These are phyloP conservation scores for Drosophila testacea DNA, from an alignment of 2,888 invertebrate species.

Conservation along the genomic window DNA sequence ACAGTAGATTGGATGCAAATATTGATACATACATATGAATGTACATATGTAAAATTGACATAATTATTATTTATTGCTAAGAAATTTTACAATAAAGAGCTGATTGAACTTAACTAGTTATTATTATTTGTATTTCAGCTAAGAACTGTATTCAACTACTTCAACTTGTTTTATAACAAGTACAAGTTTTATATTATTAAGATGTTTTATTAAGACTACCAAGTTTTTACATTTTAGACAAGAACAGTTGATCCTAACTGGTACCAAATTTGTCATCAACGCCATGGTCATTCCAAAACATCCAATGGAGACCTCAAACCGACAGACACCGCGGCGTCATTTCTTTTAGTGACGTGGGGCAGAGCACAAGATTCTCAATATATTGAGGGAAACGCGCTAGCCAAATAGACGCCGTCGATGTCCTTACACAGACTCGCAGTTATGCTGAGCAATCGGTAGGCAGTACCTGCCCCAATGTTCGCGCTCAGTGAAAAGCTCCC, in stretches of 20 bases:
- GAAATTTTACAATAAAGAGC: no score
- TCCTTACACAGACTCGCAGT: slow-evolving; percentile 23
- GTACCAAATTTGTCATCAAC: slow-evolving; percentile 25
- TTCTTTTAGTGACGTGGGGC: slow-evolving; percentile 17
- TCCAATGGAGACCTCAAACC: slow-evolving; percentile 36
- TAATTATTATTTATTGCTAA: neutral
- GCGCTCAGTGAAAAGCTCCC: slow-evolving; percentile 74
- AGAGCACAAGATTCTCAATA: slow-evolving; percentile 1
- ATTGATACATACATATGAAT: neutral
- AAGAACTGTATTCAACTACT: neutral
- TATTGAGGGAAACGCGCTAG: slow-evolving; percentile 37
- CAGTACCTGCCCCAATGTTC: slow-evolving; percentile 60
- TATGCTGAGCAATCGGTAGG: slow-evolving; percentile 17
- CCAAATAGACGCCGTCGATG: slow-evolving; percentile 52
- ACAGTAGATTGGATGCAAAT: slow-evolving; percentile 9
- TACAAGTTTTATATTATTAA: neutral
- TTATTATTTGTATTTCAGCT: no score
- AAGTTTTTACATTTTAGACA: neutral
- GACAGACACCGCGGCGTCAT: slow-evolving; percentile 70
- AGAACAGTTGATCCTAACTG: slow-evolving; percentile 15
- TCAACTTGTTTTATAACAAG: neutral
- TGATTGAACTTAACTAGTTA: no score
- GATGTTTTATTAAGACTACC: neutral
- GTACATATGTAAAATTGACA: neutral
- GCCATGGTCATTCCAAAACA: slow-evolving; percentile 20